A percentile compares a stretch with the other conserved stretches of the same genome.
Evolutionary conservation across 2,113 vertebrate genomes (phyloP).

Genomic region (Dipodomys merriami): DNA sequence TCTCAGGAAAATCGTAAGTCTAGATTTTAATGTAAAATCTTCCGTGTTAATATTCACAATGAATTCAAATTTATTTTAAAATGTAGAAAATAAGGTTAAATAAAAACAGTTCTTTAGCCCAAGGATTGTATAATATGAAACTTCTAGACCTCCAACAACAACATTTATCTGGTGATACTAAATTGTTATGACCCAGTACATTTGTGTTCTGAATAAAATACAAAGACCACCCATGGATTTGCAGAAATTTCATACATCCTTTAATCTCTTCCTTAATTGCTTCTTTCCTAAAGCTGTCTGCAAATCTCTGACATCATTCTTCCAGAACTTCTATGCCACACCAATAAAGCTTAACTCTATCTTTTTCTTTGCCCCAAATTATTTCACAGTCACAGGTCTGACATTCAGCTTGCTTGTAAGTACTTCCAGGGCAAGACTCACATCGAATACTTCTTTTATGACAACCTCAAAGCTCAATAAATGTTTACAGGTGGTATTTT

Average conservation of each 20-base stretch:
- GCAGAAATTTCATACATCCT: not conserved
- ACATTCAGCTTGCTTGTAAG: not conserved
- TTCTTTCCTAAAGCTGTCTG: constrained; percentile 40
- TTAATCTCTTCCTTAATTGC: constrained; percentile 14
- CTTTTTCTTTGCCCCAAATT: constrained; percentile 24
- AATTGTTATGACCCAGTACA: not conserved
- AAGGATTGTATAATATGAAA: not conserved
- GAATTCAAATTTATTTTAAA: constrained; percentile 62
- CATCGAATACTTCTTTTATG: constrained; percentile 5
- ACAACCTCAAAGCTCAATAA: constrained; percentile 43
- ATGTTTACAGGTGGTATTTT: not conserved
- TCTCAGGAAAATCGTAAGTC: not conserved
- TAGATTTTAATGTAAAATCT: constrained; percentile 11
- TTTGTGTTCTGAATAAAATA: constrained; percentile 42
- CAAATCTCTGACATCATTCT: not conserved
- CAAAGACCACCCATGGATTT: constrained; percentile 36
- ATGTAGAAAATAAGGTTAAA: not conserved
- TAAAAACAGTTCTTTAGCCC: constrained; percentile 7
- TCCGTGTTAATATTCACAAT: not conserved
- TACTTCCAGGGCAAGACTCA: not conserved
- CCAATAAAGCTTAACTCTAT: not conserved
- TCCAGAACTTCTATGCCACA: not conserved
- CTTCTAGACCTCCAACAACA: not conserved
- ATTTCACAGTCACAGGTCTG: not conserved
- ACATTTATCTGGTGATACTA: not conserved